These are phyloP conservation scores for Discoglossus pictus DNA, from an alignment of 2,797 vertebrate species.

Conservation along the genomic window DNA sequence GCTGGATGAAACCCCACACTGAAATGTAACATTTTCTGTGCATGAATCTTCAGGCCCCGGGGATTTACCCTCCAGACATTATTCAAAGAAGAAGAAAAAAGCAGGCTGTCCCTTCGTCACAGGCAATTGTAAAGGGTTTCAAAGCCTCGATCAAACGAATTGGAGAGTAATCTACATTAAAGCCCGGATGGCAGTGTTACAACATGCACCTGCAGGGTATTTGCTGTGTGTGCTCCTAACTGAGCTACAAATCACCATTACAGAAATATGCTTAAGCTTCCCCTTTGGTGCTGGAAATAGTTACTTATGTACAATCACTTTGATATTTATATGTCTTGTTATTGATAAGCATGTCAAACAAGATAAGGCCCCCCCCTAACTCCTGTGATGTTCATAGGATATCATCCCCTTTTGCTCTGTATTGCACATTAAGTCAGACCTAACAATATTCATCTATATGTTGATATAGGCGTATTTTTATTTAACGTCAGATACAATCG, in stretches of 20 bases:
- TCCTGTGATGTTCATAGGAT: too few relatives aligned
- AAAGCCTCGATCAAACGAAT: slow-evolving; percentile 77
- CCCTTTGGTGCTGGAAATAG: slow-evolving; percentile 63
- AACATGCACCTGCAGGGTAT: slow-evolving; percentile 74
- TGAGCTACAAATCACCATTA: slow-evolving; percentile 74
- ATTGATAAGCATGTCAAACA: slow-evolving; percentile 60
- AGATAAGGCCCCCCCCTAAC: too few relatives aligned
- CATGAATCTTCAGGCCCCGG: slow-evolving; percentile 69
- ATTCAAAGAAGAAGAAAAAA: slow-evolving; percentile 66
- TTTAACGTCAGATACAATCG: too few relatives aligned
- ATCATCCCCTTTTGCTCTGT: too few relatives aligned
- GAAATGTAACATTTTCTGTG: slow-evolving; percentile 57
- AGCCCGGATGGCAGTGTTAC: slow-evolving; percentile 73
- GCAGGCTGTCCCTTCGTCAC: slow-evolving; percentile 76
- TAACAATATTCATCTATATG: too few relatives aligned
- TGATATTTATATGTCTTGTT: slow-evolving; percentile 66
- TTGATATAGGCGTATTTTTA: too few relatives aligned
- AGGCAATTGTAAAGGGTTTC: slow-evolving; percentile 79
- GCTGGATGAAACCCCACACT: slow-evolving; percentile 52
- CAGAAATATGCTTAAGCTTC: slow-evolving; percentile 70
- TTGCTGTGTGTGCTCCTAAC: slow-evolving; percentile 69
- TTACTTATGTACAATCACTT: slow-evolving; percentile 64
- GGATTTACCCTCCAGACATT: slow-evolving; percentile 73
- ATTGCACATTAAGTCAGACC: too few relatives aligned
- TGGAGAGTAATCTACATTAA: slow-evolving; percentile 76